phyloP scores from a whole-genome alignment of 2,888 invertebrate genomes.

The Yponomeuta cagnagella region DNA sequence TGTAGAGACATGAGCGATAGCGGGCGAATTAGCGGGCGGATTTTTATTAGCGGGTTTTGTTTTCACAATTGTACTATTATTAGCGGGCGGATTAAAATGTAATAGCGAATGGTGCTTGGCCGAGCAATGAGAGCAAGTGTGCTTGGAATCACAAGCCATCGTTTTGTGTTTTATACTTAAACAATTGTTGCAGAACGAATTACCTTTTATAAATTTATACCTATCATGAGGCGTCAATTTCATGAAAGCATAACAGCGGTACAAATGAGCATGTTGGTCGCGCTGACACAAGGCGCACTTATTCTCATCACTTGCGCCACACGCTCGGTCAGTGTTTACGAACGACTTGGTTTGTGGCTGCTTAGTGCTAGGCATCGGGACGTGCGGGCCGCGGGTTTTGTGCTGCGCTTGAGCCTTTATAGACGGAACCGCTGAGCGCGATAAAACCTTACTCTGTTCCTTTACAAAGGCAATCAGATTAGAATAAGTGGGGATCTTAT shows the following conservation, averaged over 20 bases:
- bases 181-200: background rate
- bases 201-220: background rate
- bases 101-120: background rate
- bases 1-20: too few species aligned
- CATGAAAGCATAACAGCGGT: too few species aligned
- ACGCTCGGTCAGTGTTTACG: background rate
- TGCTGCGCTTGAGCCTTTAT: background rate
- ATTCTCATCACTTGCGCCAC: background rate
- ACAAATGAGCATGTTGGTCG: too few species aligned
- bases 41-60: too few species aligned
- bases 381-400: background rate
- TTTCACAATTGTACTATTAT: too few species aligned
- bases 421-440: background rate
- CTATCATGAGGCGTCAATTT: background rate
- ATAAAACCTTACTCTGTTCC: background rate
- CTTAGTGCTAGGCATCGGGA: background rate
- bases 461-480: background rate
- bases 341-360: background rate
- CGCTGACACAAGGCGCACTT: background rate
- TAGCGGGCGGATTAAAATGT: too few species aligned
- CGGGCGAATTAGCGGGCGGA: too few species aligned
- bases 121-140: background rate
- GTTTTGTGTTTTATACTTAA: background rate
- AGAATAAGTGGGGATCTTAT: too few species aligned
- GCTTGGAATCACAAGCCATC: background rate